A percentile compares a stretch with the other conserved stretches of the same genome.
Evolutionary conservation across 2,888 invertebrate genomes (phyloP).

Genomic region (Spialia ferax): DNA sequence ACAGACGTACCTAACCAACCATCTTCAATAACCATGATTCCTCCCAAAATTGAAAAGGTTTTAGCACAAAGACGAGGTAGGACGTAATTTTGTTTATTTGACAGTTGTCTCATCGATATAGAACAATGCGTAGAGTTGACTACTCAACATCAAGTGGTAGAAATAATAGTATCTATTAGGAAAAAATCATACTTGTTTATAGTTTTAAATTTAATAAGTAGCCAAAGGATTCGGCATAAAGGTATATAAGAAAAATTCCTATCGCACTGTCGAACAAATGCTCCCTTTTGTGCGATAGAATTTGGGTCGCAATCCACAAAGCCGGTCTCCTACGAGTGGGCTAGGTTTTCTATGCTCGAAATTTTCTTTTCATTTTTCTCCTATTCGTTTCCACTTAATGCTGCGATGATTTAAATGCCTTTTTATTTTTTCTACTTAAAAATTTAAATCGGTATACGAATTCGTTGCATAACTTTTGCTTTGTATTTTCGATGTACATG

Average conservation of each 20-base stretch:
- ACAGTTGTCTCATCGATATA: no score
- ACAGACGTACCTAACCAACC: no score
- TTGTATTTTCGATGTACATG: no score
- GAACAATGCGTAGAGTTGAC: no score
- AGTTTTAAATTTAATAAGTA: no score
- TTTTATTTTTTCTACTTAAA: constrained; percentile 16
- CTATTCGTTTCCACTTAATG: constrained; percentile 29
- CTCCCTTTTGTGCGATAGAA: constrained; percentile 37
- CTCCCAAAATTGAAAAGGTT: no score
- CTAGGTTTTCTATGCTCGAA: constrained; percentile 35
- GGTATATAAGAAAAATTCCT: constrained; percentile 18
- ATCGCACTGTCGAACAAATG: constrained; percentile 31
- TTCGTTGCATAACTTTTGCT: background rate
- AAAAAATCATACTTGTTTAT: background rate
- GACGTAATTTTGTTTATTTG: no score
- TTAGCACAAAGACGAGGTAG: no score
- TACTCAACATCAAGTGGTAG: no score
- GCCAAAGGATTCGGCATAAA: background rate
- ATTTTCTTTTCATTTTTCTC: constrained; percentile 37
- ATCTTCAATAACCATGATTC: no score
- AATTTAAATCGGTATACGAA: background rate
- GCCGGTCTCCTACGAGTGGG: constrained; percentile 27
- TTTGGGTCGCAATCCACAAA: constrained; percentile 35
- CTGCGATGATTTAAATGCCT: constrained; percentile 27
- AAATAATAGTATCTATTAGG: no score